phyloP scores from a whole-genome alignment of 2,797 vertebrate species.

The Botia almorhae region DNA sequence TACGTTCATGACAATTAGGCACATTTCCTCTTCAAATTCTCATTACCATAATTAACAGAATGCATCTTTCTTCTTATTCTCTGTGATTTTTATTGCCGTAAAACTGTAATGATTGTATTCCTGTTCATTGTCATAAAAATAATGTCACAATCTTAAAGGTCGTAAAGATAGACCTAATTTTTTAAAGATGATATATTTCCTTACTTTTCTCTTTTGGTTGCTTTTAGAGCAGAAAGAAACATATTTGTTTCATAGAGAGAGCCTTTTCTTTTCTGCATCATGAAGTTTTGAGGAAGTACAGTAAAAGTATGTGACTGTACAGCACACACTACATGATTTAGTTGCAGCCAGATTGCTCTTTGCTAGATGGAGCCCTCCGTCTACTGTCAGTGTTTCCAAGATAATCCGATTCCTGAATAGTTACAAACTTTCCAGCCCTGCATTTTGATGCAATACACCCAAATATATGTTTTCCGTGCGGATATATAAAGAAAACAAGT shows the following conservation, averaged over 20 bases:
- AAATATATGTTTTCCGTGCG: slow-evolving; percentile 13
- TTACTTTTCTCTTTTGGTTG: too few relatives aligned
- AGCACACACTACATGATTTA: background rate
- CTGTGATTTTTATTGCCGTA: background rate
- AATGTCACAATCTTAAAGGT: background rate
- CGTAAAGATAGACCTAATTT: background rate
- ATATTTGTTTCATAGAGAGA: background rate
- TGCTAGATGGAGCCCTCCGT: background rate
- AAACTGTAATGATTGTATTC: background rate
- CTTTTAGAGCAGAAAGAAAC: background rate
- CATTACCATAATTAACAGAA: background rate
- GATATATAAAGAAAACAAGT: slow-evolving; percentile 31
- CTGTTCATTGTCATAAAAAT: background rate
- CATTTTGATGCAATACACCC: slow-evolving; percentile 26
- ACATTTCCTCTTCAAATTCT: background rate
- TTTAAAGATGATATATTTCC: background rate
- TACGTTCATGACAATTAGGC: background rate
- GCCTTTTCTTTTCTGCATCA: background rate
- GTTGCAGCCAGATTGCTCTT: background rate
- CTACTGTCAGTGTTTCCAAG: background rate
- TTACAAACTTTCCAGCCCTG: background rate
- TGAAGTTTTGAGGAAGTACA: background rate
- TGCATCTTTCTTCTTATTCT: background rate
- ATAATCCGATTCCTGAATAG: slow-evolving; percentile 14
- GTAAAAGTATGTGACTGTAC: background rate